These are phyloP conservation scores for Trematomus loennbergii DNA, from an alignment of 2,113 vertebrate genomes.

Conservation along the genomic window DNA sequence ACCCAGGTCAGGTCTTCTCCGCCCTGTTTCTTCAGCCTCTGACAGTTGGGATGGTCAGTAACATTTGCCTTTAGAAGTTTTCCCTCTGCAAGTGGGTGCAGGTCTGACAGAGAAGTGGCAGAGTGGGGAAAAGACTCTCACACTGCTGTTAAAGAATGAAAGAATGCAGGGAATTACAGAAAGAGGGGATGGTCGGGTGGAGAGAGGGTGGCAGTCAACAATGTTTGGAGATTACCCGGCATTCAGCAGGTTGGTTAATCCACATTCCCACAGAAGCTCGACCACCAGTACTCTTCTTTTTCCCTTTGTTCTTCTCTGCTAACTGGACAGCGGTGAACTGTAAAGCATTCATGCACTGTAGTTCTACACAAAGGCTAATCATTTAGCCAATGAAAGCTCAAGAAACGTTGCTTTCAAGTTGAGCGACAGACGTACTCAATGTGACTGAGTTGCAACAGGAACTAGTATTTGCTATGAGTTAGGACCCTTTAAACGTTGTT, in stretches of 20 bases:
- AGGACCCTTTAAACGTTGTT: background rate
- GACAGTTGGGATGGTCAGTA: constrained; percentile 29
- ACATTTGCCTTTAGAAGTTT: constrained; percentile 11
- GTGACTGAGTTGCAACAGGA: background rate
- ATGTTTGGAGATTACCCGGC: constrained; percentile 63
- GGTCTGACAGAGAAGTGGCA: constrained; percentile 43
- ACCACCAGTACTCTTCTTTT: constrained; percentile 17
- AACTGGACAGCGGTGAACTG: background rate
- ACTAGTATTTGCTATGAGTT: background rate
- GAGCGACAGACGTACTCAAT: background rate
- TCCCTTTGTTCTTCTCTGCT: background rate
- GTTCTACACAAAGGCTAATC: background rate
- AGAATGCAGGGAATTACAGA: constrained; percentile 78
- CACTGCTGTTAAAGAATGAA: constrained; percentile 73
- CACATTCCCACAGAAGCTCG: constrained; percentile 63
- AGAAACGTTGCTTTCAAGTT: background rate
- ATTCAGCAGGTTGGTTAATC: constrained; percentile 59
- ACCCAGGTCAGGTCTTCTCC: constrained; percentile 9
- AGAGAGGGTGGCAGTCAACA: constrained; percentile 58
- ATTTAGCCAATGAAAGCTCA: background rate
- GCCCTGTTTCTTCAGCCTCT: constrained; percentile 7
- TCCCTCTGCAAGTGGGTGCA: constrained; percentile 24
- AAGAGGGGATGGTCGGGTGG: constrained; percentile 35
- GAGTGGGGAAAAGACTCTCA: constrained; percentile 59
- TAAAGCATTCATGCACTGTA: too few species aligned